Base-by-base conservation (phyloP, 1,140 invertebrate genomes). In the Pogonognathellus flavescens region DNA sequence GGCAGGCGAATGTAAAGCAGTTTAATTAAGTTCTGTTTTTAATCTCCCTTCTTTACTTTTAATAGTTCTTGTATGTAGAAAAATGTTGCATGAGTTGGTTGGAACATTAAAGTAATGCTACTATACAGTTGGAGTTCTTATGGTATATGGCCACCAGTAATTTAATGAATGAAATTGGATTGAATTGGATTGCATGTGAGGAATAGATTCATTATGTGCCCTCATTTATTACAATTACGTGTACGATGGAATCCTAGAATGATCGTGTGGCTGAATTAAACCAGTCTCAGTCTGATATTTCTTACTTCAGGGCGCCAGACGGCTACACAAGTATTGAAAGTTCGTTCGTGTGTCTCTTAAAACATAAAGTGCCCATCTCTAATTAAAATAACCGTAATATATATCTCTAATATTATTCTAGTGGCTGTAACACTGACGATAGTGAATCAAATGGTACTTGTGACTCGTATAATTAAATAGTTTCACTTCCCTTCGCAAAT, bases 401-500 rank as follows among this genome's bases (percentile, higher is more conserved):
- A 59, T 18, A 16, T 59, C 16, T 60, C n/a, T 16, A 60, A 11
- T 60, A 22, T 6, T 41, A 41, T 41, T 60, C 6, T 60, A 60
- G n/a, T 18, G 7, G 11, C n/a, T 4, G n/a, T 60, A 10, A 18
- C 22, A 18, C 9, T 60, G 22, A 7, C 62, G 22, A 31, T 31
- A 66, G 22, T 25, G 22, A 25, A 31, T 66, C 25, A 76, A 57
- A 14, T 25, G 70, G 14, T 76, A 76, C 70, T 76, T 76, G 31
- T 76, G 70, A 31, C 41, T 76, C 70, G 16, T 76, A 76, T 76
- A 76, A 76, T 76, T 76, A 76, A 76, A 76, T 49, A 76, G 41
- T 31, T 49, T 50, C 25, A 76, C n/a, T 76, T 50, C 25, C 49
- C 70, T 49, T 49, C 41, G 8, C 22, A 72, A 72, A 72, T 41